Conservation (phyloP, 2,113 vertebrate genomes). For the Cyanocitta stelleri region DNA sequence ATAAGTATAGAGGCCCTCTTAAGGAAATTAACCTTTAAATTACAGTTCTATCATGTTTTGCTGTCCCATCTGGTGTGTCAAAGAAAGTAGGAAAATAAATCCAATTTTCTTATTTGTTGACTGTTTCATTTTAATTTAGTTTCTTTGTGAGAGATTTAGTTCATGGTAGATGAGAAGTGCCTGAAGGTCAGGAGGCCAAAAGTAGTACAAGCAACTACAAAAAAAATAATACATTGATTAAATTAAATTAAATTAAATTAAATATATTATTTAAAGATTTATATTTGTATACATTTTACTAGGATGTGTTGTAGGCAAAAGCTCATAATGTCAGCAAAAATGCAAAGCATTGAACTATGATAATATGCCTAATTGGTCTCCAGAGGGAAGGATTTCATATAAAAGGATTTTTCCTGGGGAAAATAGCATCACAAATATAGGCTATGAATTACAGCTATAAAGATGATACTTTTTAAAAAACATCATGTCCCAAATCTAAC, state of each 20-base stretch:
- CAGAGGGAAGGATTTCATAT: not conserved
- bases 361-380: constrained; percentile 6
- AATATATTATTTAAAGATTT: not conserved
- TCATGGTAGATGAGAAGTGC: not conserved
- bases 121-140: not conserved
- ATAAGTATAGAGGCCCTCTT: not conserved
- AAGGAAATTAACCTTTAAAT: not conserved
- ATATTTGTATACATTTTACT: not conserved
- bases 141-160: not conserved
- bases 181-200: not conserved
- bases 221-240: not conserved
- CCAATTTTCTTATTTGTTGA: not conserved
- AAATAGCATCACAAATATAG: not conserved
- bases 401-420: not conserved
- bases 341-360: not conserved
- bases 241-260: not conserved
- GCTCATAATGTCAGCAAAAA: not conserved
- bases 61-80: not conserved
- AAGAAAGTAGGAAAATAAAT: not conserved
- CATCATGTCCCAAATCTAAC: not conserved
- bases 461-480: not conserved
- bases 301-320: not conserved
- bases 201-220: not conserved
- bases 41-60: not conserved
- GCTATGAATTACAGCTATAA: not conserved